Evolutionary conservation across 2,888 invertebrate species (phyloP).

Genomic region (Nomada fucata): DNA sequence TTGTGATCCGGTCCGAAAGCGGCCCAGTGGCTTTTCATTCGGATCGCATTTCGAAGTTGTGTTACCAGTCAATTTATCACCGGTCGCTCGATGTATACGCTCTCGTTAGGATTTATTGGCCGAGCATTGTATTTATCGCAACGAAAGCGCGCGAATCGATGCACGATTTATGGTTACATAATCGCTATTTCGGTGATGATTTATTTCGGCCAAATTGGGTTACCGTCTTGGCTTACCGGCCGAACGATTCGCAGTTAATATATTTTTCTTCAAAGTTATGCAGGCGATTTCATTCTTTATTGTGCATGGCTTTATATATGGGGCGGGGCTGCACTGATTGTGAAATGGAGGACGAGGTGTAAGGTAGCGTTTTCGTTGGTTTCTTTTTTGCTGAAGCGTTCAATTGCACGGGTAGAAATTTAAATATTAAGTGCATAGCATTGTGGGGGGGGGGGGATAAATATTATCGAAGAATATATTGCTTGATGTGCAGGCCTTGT

Average conservation of each 20-base stretch:
- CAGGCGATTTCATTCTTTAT: no score
- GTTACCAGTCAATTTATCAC: slow-evolving; percentile 60
- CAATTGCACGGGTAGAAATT: no score
- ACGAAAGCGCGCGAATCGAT: slow-evolving; percentile 35
- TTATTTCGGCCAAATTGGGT: slow-evolving; percentile 35
- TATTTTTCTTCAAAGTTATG: neutral
- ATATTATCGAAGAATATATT: no score
- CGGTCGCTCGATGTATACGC: slow-evolving; percentile 24
- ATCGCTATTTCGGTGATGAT: slow-evolving; percentile 47
- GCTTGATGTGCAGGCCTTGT: no score
- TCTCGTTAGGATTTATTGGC: slow-evolving; percentile 45
- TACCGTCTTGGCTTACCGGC: neutral
- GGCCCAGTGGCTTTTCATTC: slow-evolving; percentile 41
- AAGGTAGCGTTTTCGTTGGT: no score
- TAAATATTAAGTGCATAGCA: no score
- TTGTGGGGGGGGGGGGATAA: no score
- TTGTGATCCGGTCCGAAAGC: slow-evolving; percentile 10
- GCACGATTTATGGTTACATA: slow-evolving; percentile 50
- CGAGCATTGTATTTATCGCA: slow-evolving; percentile 38
- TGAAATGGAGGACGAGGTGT: no score
- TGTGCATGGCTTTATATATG: no score
- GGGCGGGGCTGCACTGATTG: no score
- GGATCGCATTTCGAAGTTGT: slow-evolving; percentile 47
- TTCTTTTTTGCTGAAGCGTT: no score
- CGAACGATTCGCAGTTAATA: neutral